Conservation (phyloP, 1,140 invertebrate species). For the Eufriesea mexicana region DNA sequence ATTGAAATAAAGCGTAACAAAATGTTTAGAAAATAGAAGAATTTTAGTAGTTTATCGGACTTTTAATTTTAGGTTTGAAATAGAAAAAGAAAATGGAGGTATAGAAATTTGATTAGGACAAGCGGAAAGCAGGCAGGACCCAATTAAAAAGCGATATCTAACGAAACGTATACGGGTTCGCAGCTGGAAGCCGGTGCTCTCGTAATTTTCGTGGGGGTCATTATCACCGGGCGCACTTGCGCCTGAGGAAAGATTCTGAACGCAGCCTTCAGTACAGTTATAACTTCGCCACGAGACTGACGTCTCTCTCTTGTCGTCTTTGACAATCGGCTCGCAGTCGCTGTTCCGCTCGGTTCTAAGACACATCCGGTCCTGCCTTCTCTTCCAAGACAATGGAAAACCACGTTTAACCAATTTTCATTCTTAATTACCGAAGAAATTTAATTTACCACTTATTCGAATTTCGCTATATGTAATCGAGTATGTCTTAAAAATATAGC, state of each 20-base stretch:
- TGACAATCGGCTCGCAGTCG: conserved; percentile 19
- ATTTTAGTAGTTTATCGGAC: neutral
- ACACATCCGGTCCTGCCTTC: neutral
- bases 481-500: too few species aligned
- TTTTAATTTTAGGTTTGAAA: too few species aligned
- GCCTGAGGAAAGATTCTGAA: conserved; percentile 57
- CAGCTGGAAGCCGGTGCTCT: conserved; percentile 38
- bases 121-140: neutral
- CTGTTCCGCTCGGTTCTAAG: conserved; percentile 29
- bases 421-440: accelerated
- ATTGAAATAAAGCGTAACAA: neutral
- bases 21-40: neutral
- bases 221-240: conserved; percentile 69
- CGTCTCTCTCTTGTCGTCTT: conserved; percentile 49
- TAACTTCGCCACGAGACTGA: conserved; percentile 67
- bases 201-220: conserved; percentile 69
- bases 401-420: neutral
- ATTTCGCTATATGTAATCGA: too few species aligned
- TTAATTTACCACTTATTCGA: too few species aligned
- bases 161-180: conserved; percentile 46
- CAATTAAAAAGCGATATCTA: conserved; percentile 21
- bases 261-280: conserved; percentile 74
- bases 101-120: neutral
- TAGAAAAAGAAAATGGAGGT: neutral
- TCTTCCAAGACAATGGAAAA: neutral